Base-by-base conservation (phyloP, 2,797 vertebrate genomes). In the Sebastiscus tertius region DNA sequence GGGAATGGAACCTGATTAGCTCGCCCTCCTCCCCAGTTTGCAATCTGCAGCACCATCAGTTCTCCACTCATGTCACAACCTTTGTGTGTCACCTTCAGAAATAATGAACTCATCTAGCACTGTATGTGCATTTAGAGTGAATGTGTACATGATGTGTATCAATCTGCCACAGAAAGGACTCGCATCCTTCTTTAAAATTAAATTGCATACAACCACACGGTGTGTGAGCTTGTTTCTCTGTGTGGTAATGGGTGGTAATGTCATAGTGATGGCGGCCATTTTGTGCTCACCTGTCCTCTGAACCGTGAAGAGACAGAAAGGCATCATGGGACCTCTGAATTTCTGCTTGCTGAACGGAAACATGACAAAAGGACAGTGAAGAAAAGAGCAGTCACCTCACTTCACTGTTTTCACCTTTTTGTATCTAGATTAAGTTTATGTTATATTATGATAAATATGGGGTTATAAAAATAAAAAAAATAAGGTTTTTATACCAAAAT, bases 1-100 rank as follows among this genome's bases (percentile, higher is more conserved):
- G 52, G 87, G 77, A 87, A 89, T 75, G 73, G 75, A 69, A 59
- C 34, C 70, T 90, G 92, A 90, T 91, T 92, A 87, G 79, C 80
- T 69, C 14, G 56, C 80, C 84, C 72, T 82, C 84, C 79, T 78
- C 81, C 60, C 67, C 9, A 6, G 29, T 81, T 55, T 82, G 78
- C 75, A 83, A 77, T 81, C 82, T 73, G 72, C 63, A 22, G 64
- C 67, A 20, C 65, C 72, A 62, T 86, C 76, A 66, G 22, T 33
- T 75, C 62, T 42, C 54, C 61, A 4, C 80, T 80, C 55, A 2
- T 61, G 79, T 82, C 80, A 10, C 63, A 26, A 89, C 75, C 86
- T 85, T 42, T 24, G 26, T 27, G 83, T 75, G 73, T 90, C 84
- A 89, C 85, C 87, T 85, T 83, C 65, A 82, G 13, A 36, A 83